Percentiles rank a stretch among this genome's conserved stretches.
Conservation (phyloP, 2,113 vertebrate species). For the Tapirus terrestris region DNA sequence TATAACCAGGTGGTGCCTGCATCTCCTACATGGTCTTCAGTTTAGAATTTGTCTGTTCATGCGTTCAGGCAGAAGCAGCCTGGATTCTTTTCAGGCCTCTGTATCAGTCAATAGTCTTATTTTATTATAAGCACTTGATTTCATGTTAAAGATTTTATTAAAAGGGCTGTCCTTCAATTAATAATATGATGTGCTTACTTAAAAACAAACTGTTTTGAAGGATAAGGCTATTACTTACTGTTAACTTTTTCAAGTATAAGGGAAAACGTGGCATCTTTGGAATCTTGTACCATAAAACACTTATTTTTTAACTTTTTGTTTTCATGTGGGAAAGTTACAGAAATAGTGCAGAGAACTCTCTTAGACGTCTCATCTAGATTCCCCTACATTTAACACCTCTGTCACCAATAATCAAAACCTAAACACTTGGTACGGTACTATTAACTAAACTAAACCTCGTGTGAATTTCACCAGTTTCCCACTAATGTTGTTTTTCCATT, state of each 20-base stretch:
- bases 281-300: not conserved
- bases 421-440: not conserved
- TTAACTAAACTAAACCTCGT: not conserved
- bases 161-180: not conserved
- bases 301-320: not conserved
- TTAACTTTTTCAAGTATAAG: not conserved
- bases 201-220: not conserved
- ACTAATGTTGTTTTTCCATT: not conserved
- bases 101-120: fast-evolving
- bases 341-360: not conserved
- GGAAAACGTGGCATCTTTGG: not conserved
- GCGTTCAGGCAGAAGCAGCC: not conserved
- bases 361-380: not conserved
- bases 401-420: not conserved
- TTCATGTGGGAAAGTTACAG: not conserved
- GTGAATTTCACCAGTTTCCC: not conserved
- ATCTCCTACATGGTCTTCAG: not conserved
- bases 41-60: not conserved
- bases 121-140: not conserved
- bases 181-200: not conserved
- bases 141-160: not conserved
- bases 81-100: not conserved
- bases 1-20: not conserved
- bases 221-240: not conserved
- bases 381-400: not conserved